These are phyloP conservation scores for Prionchulus punctatus DNA, from an alignment of 2,888 invertebrate species.

Conservation along the genomic window DNA sequence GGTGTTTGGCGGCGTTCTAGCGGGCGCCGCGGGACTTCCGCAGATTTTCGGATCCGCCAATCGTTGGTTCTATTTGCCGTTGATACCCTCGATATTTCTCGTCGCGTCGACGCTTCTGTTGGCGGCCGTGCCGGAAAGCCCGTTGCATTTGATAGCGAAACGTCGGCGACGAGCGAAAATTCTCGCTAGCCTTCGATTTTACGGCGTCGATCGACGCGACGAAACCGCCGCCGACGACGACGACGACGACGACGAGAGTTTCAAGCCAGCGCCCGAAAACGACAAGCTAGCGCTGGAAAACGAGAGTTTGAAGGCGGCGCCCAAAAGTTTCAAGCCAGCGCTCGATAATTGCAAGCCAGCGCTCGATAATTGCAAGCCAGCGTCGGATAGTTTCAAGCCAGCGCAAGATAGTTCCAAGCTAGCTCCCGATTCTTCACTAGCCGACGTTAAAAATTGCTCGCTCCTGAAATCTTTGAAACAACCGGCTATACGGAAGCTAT, in stretches of 20 bases:
- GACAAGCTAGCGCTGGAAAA: too few relatives aligned
- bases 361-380: too few relatives aligned
- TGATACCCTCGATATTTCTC: background rate
- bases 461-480: background rate
- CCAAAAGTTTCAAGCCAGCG: too few relatives aligned
- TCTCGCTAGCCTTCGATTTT: background rate
- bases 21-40: background rate
- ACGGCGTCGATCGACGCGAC: background rate
- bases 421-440: background rate
- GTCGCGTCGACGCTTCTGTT: background rate
- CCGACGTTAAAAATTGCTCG: background rate
- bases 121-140: background rate
- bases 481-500: background rate
- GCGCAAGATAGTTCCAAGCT: too few relatives aligned
- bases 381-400: too few relatives aligned
- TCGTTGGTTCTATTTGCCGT: background rate
- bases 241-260: too few relatives aligned
- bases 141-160: background rate
- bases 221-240: too few relatives aligned
- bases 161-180: background rate
- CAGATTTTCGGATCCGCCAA: background rate
- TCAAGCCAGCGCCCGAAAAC: too few relatives aligned
- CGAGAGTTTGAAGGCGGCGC: too few relatives aligned
- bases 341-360: too few relatives aligned
- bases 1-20: background rate